Base-by-base conservation (phyloP, 35 echinoderm and acorn worm genomes). In the Patiria miniata region DNA sequence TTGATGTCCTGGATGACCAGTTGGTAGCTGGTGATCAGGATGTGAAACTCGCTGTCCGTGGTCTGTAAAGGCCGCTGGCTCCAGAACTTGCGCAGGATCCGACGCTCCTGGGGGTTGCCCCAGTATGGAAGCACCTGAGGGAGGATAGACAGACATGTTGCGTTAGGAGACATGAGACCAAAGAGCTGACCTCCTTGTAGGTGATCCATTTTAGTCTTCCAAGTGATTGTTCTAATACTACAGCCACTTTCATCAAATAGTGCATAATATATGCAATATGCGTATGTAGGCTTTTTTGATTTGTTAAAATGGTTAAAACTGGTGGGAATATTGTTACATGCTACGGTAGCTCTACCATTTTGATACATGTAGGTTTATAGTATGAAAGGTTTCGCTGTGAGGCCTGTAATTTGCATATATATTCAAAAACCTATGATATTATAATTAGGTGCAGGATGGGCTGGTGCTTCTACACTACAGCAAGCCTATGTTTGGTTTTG, bases 21-120 rank as follows among this genome's bases (percentile, higher is more conserved):
- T 86, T 99, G 96, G 78, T 99, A 99, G 58, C 96, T 99, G 52
- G 96, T 99, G 68, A 99, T 94, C 3, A 99, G 79, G 83, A 99
- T 99, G 87, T 99, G 96, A 58, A 99, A 99, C 78, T 94, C 92
- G 0, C 91, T 90, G 54, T 92, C 89, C 39, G 89, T 89, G n/a
- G 85, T 94, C 50, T 94, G 93, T 1, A 99, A 83, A 18, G 83
- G 81, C 29, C 61, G 85, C 40, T 99, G 96, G 76, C 93, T 94
- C 96, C 96, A 99, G 68, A 99, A 99, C 84, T 99, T 99, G 36
- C 96, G 86, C 16, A 99, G 80, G 16, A 89, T 92, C 38, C 87
- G 53, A 12, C 96, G 90, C 81, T 99, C 96, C 52, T 91, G 89
- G 38, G 93, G 96, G 65, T 99, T 99, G 5, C 96, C 96, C 96